phyloP scores from a whole-genome alignment of 2,797 vertebrate species.

The Crocodylus rhombifer region DNA sequence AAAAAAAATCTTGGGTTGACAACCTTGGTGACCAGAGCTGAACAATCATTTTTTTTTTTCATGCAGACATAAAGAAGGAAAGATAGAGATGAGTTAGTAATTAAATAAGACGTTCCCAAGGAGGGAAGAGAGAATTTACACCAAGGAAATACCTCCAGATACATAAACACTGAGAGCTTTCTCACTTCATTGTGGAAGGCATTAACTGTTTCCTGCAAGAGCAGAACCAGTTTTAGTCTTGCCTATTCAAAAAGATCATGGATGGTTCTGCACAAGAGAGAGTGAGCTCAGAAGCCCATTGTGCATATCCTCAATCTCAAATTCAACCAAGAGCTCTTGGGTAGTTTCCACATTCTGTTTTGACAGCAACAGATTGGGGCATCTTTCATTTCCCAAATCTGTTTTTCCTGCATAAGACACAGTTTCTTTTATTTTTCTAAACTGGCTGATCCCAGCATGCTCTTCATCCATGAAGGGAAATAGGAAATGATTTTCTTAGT shows the following conservation, averaged over 20 bases:
- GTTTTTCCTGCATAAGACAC: slow-evolving; percentile 65
- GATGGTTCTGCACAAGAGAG: neutral
- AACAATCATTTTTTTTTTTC: neutral
- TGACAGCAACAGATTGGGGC: slow-evolving; percentile 19
- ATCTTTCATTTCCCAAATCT: slow-evolving; percentile 68
- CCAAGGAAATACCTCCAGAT: neutral
- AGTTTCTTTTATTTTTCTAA: slow-evolving; percentile 72
- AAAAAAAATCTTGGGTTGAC: no score
- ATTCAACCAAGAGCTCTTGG: neutral
- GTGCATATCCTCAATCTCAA: neutral
- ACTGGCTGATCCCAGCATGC: slow-evolving; percentile 65
- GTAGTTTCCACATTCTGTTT: slow-evolving; percentile 37
- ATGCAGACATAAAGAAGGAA: neutral
- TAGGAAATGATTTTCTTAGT: slow-evolving; percentile 73
- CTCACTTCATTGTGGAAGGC: slow-evolving; percentile 22
- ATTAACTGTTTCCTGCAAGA: slow-evolving; percentile 1
- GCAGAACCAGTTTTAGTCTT: neutral
- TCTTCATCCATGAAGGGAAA: slow-evolving; percentile 71
- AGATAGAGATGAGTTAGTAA: neutral
- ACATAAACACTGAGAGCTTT: neutral
- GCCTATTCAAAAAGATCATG: neutral
- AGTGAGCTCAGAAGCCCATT: accelerated
- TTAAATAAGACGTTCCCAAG: neutral
- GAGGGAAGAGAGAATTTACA: no score
- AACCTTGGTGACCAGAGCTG: neutral